Evolutionary conservation across 2,797 vertebrate species (phyloP), one percentile per base, ranked within the genome.

Genomic region (Myripristis murdjan): DNA sequence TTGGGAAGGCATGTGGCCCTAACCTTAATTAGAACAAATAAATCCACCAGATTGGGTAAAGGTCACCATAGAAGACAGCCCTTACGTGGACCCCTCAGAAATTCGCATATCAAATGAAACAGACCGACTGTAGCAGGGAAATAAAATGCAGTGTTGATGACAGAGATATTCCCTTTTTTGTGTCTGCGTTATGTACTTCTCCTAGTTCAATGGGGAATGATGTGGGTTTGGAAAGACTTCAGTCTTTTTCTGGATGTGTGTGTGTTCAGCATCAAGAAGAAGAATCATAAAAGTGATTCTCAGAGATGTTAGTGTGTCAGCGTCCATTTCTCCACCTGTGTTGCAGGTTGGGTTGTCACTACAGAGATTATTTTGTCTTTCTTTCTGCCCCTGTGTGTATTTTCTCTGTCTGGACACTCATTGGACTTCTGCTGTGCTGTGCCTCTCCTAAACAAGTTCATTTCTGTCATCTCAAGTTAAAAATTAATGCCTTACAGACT

Each of bases 21-120:
- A 77, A 82, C 72, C 47, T 78, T 90, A 92, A 91, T 93, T 91
- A 90, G 86, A 91, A 89, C 82, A 93, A 92, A 93, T 90, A 91
- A 91, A 92, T 86, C 61, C 76, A 83, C 31, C 62, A 63, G 60
- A 88, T 44, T 58, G 33, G 20, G 20, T 70, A 65, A 84, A 81
- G 82, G 79, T 86, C 73, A 72, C 23, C 20, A 37, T 65, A 72
- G 55, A 75, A 76, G 76, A 67, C 39, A 58, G 26, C 64, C 8
- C 31, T 78, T 41, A 64, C 31, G 33, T 52, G 46, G 23, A 49
- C 47, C 39, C 23, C 60, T 54, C 56, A 24, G 20, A 59, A 80
- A 55, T 54, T 43, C 37, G 14, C 44, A 64, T n/a, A 28, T 71
- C 44, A 39, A 57, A 73, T 64, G 70, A 64, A 41, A 77, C 33